Evolutionary conservation across 2,797 vertebrate genomes (phyloP), one percentile per base, ranked within the genome.

Genomic region (Girardinus metallicus): DNA sequence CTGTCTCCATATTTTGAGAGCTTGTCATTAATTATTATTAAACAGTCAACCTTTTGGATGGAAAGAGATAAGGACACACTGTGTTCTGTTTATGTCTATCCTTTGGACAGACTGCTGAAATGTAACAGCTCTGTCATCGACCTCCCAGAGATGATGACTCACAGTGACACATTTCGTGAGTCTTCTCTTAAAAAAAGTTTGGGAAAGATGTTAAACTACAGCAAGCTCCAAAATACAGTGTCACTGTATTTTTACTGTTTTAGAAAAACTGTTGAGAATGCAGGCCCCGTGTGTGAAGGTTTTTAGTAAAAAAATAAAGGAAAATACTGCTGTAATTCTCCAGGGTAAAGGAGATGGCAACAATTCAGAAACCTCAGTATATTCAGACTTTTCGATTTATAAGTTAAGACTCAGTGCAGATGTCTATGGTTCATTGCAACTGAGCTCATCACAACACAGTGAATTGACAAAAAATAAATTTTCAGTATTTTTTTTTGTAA

Each of bases 341-440:
- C 34, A 7, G 72, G 18, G 44, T 36, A 7, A 34, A 51, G 1
- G 31, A 34, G 46, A 51, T 36, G 43, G 46, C 26, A 73, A 47
- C 76, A 77, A 85, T 68, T 80, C 41, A 80, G 47, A 83, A 66
- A 75, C 76, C 76, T 79, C 36, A 80, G 87, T 86, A 80, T 55
- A 83, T 73, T 76, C 66, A 79, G 62, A 83, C 76, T 80, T 87
- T 84, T 86, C 51, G 76, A 88, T 89, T 83, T 79, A 51, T 49
- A 78, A 81, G 53, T 80, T 72, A 75, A 79, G 74, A 78, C 80
- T 85, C 43, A 2, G 12, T 55, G 41, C 5, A 1, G 73, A n/a
- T 15, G 83, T 75, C 49, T 80, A 82, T 70, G 4, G 36, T 44
- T 36, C 39, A 31, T 77, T 66, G 57, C 11, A 12, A 66, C 15